Evolutionary conservation across 1,140 invertebrate genomes (phyloP), one percentile per base, ranked within the genome.

Genomic region (Harpegnathos saltator): DNA sequence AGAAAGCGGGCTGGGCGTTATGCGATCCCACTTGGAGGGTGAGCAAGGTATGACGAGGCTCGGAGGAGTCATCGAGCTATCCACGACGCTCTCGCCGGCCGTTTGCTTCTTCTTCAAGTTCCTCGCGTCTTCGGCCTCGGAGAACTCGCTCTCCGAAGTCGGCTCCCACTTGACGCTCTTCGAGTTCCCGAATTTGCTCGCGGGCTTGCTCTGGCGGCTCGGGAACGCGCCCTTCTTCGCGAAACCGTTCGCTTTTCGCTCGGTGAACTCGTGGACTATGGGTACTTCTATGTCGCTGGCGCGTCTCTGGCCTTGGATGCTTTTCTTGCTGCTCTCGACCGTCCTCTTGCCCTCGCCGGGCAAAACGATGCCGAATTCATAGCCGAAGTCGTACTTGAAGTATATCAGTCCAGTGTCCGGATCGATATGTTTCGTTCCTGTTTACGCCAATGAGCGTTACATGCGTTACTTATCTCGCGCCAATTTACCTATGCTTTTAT

Each of bases 381-480:
- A 97, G 78, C 97, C 97, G 90, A 97, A 97, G 93, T 97, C 97
- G 91, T 97, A 97, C 93, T 97, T 97, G 95, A 97, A 97, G 94
- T 97, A 97, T 90, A 97, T 97, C 44, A 97, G 94, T 83, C 96
- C 97, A 29, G 96, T 97, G 87, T 97, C 96, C 84, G 96, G 96
- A 93, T 97, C 96, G 86, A 97, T 96, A 91, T 96, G 96, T 93
- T 97, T 97, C 83, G 96, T 97, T 91, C 97, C 97, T 97, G 89
- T 63, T n/a, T 50, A 38, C 24, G 58, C 26, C 56, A 69, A 66
- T 69, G 22, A 83, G 58, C 15, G 48, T 74, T 65, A 80, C 2
- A 69, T 26, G 12, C n/a, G n/a, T n/a, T n/a, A n/a, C 22, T 77
- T 83, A 48, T 69, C 63, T 22, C 12, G 17, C 52, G 54, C n/a